phyloP scores from a whole-genome alignment of 2,113 vertebrate species.

The Synodontis membranacea region DNA sequence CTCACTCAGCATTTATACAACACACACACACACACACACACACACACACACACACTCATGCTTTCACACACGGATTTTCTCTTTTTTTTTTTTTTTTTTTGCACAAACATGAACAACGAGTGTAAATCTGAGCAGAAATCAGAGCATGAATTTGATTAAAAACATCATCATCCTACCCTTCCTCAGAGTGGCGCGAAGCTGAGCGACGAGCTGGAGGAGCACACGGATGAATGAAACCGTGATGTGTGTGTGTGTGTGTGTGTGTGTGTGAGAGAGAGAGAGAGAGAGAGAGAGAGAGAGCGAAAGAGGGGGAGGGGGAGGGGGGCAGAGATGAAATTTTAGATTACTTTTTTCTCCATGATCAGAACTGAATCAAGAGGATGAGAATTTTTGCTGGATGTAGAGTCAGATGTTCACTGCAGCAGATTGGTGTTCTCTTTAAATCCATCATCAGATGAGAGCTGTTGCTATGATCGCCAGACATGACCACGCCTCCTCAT shows the following conservation, averaged over 20 bases:
- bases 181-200: not conserved
- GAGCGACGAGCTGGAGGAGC: slow-evolving; percentile 1
- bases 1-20: not conserved
- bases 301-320: not conserved
- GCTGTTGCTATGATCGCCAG: not conserved
- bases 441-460: not conserved
- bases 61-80: not conserved
- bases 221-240: not conserved
- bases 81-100: too few species aligned
- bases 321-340: not conserved
- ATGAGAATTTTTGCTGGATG: not conserved
- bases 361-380: not conserved
- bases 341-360: not conserved
- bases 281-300: not conserved
- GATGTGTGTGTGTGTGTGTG: too few species aligned
- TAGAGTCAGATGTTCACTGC: not conserved
- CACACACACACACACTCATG: not conserved
- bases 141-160: not conserved
- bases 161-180: too few species aligned
- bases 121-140: not conserved
- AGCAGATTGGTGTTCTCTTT: not conserved
- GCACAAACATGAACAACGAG: not conserved
- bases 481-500: not conserved
- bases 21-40: not conserved
- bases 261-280: not conserved